A percentile compares a stretch with the other conserved stretches of the same genome.
These are phyloP conservation scores for Tanytarsus gracilentus DNA, from an alignment of 2,888 invertebrate genomes.

Conservation along the genomic window DNA sequence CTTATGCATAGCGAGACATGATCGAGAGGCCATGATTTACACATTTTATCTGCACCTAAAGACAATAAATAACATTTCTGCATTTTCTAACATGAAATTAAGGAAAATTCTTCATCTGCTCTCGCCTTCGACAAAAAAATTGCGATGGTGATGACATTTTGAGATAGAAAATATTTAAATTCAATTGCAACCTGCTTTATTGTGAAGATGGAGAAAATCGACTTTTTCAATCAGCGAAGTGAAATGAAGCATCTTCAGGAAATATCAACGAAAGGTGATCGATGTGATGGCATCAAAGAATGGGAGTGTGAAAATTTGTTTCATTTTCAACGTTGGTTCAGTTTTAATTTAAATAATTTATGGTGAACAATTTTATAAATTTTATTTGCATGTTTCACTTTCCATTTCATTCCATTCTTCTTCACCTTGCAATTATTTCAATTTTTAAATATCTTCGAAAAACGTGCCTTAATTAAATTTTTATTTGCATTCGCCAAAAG, in stretches of 20 bases:
- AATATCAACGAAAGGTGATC: too few relatives aligned
- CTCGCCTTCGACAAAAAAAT: too few relatives aligned
- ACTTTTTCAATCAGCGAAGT: neutral
- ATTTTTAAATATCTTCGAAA: too few relatives aligned
- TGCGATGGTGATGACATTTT: neutral
- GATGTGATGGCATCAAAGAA: too few relatives aligned
- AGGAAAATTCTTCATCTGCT: neutral
- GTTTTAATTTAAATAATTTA: conserved; percentile 14
- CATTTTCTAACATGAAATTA: neutral
- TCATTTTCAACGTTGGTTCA: too few relatives aligned
- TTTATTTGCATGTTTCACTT: neutral
- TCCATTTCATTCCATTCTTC: neutral
- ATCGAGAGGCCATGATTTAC: neutral
- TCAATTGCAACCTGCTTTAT: neutral
- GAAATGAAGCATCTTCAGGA: too few relatives aligned
- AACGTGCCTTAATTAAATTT: conserved; percentile 5
- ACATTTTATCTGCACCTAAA: conserved; percentile 1
- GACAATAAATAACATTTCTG: conserved; percentile 10
- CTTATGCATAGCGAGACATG: neutral
- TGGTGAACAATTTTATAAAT: conserved; percentile 3
- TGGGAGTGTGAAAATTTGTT: neutral
- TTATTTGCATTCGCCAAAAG: neutral
- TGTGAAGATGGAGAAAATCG: neutral
- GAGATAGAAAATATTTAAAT: neutral
- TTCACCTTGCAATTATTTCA: too few relatives aligned